Conservation (phyloP, 2,113 vertebrate genomes). For the Apteryx mantelli region DNA sequence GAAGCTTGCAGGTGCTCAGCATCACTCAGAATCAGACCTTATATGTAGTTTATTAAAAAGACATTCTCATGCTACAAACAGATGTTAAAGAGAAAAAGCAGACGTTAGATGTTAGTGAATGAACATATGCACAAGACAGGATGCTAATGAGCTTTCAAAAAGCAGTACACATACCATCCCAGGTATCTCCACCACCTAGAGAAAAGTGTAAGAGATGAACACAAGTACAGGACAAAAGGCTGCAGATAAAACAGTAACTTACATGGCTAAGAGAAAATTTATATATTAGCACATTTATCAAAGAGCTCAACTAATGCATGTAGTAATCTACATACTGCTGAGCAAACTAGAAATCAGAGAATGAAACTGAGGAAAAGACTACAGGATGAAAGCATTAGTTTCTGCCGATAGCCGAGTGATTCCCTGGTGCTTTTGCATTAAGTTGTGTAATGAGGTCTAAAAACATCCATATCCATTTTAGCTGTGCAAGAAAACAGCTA, state of each 20-base stretch:
- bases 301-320: background rate
- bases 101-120: constrained; percentile 71
- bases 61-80: constrained; percentile 78
- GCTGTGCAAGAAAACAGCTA: background rate
- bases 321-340: background rate
- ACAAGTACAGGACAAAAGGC: constrained; percentile 55
- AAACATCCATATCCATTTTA: background rate
- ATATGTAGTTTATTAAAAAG: constrained; percentile 67
- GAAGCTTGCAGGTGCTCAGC: constrained; percentile 55
- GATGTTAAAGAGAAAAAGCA: constrained; percentile 74
- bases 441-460: background rate
- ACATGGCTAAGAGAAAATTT: background rate
- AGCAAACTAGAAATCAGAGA: background rate
- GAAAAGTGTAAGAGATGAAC: constrained; percentile 74
- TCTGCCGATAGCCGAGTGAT: background rate
- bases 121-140: constrained; percentile 56
- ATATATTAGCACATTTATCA: background rate
- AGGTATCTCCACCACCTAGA: constrained; percentile 90
- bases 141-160: constrained; percentile 65
- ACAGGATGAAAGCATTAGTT: constrained; percentile 22
- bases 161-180: constrained; percentile 88
- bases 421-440: background rate
- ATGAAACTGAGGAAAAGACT: background rate
- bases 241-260: constrained; percentile 61
- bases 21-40: constrained; percentile 68